Percentiles rank a stretch among this genome's conserved stretches.
Evolutionary conservation across 2,797 vertebrate species (phyloP).

Genomic region (Clarias platycephalus): DNA sequence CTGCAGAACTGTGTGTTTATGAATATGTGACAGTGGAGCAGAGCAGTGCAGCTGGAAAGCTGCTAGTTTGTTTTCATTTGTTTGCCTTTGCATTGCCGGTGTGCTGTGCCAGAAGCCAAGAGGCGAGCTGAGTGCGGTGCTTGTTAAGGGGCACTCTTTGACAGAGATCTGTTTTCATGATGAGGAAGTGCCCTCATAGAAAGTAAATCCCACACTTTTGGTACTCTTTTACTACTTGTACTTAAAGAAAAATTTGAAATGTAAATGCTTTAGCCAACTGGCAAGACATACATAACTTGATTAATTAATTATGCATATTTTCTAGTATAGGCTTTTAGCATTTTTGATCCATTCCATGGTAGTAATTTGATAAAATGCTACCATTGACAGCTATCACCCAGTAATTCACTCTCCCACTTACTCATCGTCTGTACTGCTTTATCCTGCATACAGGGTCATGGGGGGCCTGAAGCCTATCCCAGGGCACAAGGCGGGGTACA

Average conservation of each 20-base stretch:
- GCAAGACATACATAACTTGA: neutral
- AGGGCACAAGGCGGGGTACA: too few relatives aligned
- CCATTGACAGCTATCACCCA: neutral
- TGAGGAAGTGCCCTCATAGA: neutral
- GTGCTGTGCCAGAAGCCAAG: neutral
- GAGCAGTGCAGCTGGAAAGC: constrained; percentile 10
- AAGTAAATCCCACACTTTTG: neutral
- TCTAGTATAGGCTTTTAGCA: neutral
- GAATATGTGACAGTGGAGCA: neutral
- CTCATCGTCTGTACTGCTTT: too few relatives aligned
- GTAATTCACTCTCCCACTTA: too few relatives aligned
- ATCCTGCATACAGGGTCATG: too few relatives aligned
- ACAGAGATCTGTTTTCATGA: constrained; percentile 1
- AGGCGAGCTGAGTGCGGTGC: neutral
- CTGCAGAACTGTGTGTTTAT: neutral
- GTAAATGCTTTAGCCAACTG: neutral
- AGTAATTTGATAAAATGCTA: neutral
- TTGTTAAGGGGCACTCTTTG: constrained; percentile 11
- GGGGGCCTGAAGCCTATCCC: too few relatives aligned
- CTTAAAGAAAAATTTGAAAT: neutral
- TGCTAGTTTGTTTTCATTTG: constrained; percentile 7
- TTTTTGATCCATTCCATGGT: neutral
- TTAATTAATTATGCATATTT: neutral
- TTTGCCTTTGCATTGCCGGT: constrained; percentile 4
- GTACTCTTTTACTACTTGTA: neutral